A percentile compares a stretch with the other conserved stretches of the same genome.
Conservation (phyloP, 2,797 vertebrate genomes). For the Babyrousa celebensis region DNA sequence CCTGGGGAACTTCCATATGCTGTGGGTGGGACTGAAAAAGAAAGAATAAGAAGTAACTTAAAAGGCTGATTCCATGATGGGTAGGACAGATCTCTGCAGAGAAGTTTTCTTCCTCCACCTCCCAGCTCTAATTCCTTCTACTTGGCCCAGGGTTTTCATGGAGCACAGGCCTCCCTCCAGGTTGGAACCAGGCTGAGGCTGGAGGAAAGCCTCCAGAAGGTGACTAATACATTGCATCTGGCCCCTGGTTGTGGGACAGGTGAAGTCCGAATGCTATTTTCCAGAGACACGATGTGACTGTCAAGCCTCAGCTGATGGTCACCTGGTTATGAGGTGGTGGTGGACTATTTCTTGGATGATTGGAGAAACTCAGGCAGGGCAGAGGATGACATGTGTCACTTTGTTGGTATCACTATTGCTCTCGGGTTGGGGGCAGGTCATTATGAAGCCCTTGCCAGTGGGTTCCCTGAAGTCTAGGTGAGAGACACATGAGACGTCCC, state of each 20-base stretch:
- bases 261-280: neutral
- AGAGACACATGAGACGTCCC: neutral
- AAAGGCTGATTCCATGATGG: neutral
- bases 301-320: neutral
- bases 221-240: neutral
- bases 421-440: neutral
- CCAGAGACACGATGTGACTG: neutral
- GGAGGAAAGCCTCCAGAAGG: neutral
- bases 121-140: too few species aligned
- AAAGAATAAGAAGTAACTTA: neutral
- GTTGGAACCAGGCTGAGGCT: neutral
- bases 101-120: neutral
- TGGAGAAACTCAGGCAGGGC: neutral
- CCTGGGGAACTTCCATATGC: too few species aligned
- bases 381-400: neutral
- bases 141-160: neutral
- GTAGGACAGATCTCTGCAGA: neutral
- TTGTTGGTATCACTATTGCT: neutral
- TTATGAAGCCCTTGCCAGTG: neutral
- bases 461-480: neutral
- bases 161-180: neutral
- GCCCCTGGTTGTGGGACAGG: neutral
- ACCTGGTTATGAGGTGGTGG: fast-evolving
- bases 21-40: too few species aligned
- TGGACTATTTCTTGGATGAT: neutral